Conservation (phyloP, 2,797 vertebrate species). For the Gallirallus australis region DNA sequence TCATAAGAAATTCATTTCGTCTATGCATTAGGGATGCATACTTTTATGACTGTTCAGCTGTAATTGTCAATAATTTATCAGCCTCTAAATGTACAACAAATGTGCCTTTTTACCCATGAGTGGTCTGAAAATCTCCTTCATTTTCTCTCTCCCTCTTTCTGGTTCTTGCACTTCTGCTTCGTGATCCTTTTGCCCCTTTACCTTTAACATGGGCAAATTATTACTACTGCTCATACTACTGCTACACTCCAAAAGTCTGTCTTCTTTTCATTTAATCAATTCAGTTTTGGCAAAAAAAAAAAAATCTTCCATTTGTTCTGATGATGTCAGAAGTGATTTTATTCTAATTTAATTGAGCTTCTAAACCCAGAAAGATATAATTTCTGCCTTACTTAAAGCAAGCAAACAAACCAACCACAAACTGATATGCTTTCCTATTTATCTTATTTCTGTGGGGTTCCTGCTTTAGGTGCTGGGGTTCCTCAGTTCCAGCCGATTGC, state of each 20-base stretch:
- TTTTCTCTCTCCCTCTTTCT: neutral
- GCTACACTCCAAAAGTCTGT: neutral
- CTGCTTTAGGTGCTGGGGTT: conserved; percentile 89
- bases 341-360: neutral
- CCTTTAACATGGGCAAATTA: neutral
- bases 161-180: neutral
- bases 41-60: conserved; percentile 27
- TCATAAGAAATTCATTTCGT: conserved; percentile 46
- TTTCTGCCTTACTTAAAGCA: neutral
- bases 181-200: neutral
- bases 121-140: neutral
- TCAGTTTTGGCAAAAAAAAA: neutral
- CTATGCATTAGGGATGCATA: neutral
- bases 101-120: conserved; percentile 59
- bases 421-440: neutral
- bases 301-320: accelerated
- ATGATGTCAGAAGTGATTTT: neutral
- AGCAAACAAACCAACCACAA: neutral
- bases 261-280: neutral
- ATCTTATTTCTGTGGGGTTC: neutral
- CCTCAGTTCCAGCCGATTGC: conserved; percentile 97
- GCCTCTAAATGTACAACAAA: conserved; percentile 62
- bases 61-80: conserved; percentile 72
- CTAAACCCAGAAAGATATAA: neutral
- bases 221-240: neutral